Conservation (phyloP, 2,797 vertebrate genomes). For the Otus scops region DNA sequence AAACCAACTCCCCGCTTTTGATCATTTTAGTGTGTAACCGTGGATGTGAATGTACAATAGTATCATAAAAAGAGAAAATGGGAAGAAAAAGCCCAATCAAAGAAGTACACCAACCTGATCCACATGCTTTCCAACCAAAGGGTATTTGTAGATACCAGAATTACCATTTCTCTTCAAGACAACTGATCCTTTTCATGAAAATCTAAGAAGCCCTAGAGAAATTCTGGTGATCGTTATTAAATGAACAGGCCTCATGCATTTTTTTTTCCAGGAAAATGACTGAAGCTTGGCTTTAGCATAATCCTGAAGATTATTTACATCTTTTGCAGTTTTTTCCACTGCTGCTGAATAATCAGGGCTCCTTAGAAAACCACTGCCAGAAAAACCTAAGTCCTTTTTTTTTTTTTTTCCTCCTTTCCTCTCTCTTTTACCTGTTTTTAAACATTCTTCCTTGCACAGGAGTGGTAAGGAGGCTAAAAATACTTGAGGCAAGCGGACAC, state of each 20-base stretch:
- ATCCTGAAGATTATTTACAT: slow-evolving; percentile 51
- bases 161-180: slow-evolving; percentile 39
- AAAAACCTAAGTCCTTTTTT: not conserved
- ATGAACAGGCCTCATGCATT: not conserved
- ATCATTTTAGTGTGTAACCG: slow-evolving; percentile 3
- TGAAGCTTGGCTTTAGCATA: slow-evolving; percentile 49
- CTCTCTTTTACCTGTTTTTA: not conserved
- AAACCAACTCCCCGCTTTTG: slow-evolving; percentile 29
- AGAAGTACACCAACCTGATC: not conserved
- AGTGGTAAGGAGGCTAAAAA: not conserved
- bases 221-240: slow-evolving; percentile 24
- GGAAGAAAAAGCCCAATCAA: not conserved
- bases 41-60: not conserved
- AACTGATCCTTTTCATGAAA: slow-evolving; percentile 41
- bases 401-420: not conserved
- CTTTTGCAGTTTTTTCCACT: slow-evolving; percentile 22
- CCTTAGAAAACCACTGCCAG: not conserved
- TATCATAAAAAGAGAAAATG: not conserved
- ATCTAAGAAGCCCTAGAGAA: slow-evolving; percentile 47
- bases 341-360: slow-evolving; percentile 28
- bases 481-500: not conserved
- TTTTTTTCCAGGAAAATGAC: slow-evolving; percentile 8
- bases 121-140: not conserved
- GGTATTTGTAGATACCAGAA: slow-evolving; percentile 26
- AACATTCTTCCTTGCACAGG: not conserved